Percentiles rank a stretch among this genome's conserved stretches.
Conservation (phyloP, 2,797 vertebrate genomes). For the Glossophaga mutica region DNA sequence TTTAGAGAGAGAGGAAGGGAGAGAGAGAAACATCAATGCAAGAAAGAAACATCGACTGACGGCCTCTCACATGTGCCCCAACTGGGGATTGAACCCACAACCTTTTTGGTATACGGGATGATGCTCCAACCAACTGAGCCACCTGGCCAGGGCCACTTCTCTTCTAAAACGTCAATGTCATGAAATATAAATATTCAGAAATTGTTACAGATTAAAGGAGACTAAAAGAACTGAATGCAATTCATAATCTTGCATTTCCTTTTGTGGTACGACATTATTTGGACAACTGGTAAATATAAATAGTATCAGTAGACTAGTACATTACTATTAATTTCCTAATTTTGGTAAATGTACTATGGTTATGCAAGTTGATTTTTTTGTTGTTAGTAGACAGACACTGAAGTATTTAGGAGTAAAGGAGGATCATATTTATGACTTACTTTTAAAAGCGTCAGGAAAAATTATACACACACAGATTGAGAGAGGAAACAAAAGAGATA, state of each 20-base stretch:
- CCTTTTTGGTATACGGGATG: neutral
- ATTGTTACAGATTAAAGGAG: conserved; percentile 8
- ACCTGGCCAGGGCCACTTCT: neutral
- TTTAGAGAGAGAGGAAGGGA: neutral
- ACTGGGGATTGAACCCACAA: neutral
- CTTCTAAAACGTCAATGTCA: conserved; percentile 12
- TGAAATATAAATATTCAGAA: conserved; percentile 19
- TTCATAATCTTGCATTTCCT: neutral
- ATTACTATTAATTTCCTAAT: conserved; percentile 12
- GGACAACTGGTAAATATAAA: neutral
- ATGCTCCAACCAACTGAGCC: neutral
- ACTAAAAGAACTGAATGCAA: conserved; percentile 32
- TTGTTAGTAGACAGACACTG: conserved; percentile 17
- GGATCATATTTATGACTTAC: neutral
- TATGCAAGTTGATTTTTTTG: conserved; percentile 7
- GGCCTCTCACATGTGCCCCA: neutral
- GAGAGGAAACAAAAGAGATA: neutral
- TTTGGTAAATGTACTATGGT: neutral
- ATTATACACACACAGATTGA: neutral
- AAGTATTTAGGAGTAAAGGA: neutral
- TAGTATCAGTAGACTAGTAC: neutral
- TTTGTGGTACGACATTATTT: conserved; percentile 2
- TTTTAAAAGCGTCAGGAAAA: conserved; percentile 36
- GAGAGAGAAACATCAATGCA: neutral
- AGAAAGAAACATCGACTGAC: neutral